Percentiles rank a stretch among this genome's conserved stretches.
These are phyloP conservation scores for Sebastes aleutianus DNA, from an alignment of 2,797 vertebrate species.

Conservation along the genomic window DNA sequence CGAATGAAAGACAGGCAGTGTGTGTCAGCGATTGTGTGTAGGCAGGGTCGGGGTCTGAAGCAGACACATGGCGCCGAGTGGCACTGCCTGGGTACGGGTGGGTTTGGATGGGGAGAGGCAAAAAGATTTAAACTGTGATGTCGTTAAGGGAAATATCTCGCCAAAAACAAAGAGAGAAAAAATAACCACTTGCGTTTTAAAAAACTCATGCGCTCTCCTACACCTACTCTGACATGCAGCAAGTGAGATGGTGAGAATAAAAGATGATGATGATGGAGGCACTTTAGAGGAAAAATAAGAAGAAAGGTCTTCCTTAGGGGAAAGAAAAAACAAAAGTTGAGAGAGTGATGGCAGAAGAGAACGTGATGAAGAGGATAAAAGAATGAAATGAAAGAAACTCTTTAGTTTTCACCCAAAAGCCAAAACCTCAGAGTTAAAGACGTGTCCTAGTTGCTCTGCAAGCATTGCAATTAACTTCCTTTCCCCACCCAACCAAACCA, in stretches of 20 bases:
- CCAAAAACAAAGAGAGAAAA: constrained; percentile 26
- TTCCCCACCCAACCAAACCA: background rate
- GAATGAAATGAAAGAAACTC: background rate
- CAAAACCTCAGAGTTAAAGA: constrained; percentile 11
- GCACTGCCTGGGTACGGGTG: constrained; percentile 52
- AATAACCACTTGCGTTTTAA: background rate
- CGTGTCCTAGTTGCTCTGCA: background rate
- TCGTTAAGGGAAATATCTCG: constrained; percentile 49
- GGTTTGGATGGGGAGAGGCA: constrained; percentile 47
- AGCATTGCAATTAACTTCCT: background rate
- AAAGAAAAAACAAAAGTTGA: background rate
- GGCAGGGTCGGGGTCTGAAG: constrained; percentile 53
- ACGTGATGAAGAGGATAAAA: constrained; percentile 4
- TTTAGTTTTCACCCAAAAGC: constrained; percentile 17
- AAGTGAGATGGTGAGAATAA: constrained; percentile 7
- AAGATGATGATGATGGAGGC: constrained; percentile 16
- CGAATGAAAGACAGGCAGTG: constrained; percentile 67
- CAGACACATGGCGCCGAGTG: constrained; percentile 59
- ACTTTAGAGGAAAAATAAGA: background rate
- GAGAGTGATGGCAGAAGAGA: constrained; percentile 1
- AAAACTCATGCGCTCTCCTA: constrained; percentile 2
- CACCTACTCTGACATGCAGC: constrained; percentile 7
- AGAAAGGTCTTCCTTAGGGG: background rate
- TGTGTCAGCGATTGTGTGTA: constrained; percentile 57
- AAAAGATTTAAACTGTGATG: constrained; percentile 40